Conservation (phyloP, 1,140 invertebrate genomes). For the Eriosoma lanigerum region DNA sequence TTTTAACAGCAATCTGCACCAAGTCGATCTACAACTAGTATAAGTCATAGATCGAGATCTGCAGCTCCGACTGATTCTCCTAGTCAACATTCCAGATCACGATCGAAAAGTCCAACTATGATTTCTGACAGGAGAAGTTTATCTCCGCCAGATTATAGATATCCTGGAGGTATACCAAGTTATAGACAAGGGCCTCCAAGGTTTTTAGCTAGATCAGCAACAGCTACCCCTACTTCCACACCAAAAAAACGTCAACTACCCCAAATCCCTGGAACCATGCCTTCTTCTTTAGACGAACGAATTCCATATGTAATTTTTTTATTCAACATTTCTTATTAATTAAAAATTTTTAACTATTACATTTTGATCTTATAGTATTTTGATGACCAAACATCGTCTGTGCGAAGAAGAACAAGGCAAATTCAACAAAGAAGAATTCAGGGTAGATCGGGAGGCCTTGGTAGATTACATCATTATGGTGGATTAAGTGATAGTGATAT, state of each 20-base stretch:
- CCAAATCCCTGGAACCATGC: slow-evolving; percentile 70
- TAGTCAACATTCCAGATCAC: slow-evolving; percentile 57
- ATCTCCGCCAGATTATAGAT: slow-evolving; percentile 58
- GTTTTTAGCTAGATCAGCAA: slow-evolving; percentile 67
- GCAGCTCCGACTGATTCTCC: slow-evolving; percentile 74
- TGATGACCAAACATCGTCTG: slow-evolving; percentile 75
- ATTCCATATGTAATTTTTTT: slow-evolving; percentile 54
- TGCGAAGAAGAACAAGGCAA: slow-evolving; percentile 70
- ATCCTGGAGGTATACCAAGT: slow-evolving; percentile 40
- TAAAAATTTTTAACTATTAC: neutral
- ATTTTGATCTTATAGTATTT: slow-evolving; percentile 67
- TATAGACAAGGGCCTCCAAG: slow-evolving; percentile 53
- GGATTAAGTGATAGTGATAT: slow-evolving; percentile 82
- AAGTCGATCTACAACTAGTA: slow-evolving; percentile 22
- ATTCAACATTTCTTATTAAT: neutral
- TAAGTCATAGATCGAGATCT: slow-evolving; percentile 65
- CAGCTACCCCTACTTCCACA: slow-evolving; percentile 89
- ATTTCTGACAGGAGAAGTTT: slow-evolving; percentile 56
- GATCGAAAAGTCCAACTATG: slow-evolving; percentile 57
- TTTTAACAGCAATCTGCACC: slow-evolving; percentile 30
- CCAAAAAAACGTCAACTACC: slow-evolving; percentile 94
- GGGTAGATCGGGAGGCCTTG: slow-evolving; percentile 65
- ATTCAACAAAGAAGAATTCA: slow-evolving; percentile 59
- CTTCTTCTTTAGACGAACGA: slow-evolving; percentile 55
- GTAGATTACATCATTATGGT: slow-evolving; percentile 71